A percentile compares a stretch with the other conserved stretches of the same genome.
These are phyloP conservation scores for Carduelis carduelis DNA, from an alignment of 2,797 vertebrate species.

Conservation along the genomic window DNA sequence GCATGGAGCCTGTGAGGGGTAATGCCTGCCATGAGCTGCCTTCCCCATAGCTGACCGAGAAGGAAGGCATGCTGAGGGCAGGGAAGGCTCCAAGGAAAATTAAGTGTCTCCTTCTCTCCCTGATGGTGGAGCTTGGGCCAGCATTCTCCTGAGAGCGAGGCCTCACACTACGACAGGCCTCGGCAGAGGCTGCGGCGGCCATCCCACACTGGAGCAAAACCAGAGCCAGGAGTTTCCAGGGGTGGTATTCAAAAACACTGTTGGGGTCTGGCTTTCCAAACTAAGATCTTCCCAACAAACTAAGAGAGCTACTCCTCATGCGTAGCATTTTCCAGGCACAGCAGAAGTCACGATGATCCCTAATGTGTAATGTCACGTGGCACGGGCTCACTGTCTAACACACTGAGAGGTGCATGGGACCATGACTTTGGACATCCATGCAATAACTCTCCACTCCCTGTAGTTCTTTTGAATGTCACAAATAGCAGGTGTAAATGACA, in stretches of 20 bases:
- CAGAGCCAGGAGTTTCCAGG: neutral
- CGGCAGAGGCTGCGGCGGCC: accelerated
- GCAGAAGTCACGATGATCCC: neutral
- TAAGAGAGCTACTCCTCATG: neutral
- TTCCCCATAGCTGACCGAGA: accelerated
- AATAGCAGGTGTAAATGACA: neutral
- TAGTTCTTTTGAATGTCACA: neutral
- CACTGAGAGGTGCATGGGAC: neutral
- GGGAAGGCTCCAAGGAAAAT: neutral
- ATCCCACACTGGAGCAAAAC: neutral
- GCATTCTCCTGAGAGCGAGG: accelerated
- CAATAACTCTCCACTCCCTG: neutral
- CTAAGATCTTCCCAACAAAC: neutral
- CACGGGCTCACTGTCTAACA: accelerated
- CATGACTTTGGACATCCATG: neutral
- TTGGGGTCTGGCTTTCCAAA: accelerated
- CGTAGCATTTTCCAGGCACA: neutral
- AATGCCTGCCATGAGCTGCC: accelerated
- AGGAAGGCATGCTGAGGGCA: accelerated
- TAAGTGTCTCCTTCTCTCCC: neutral
- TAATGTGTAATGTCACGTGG: neutral
- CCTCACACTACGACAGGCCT: accelerated
- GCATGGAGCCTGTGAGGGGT: accelerated
- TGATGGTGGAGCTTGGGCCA: accelerated
- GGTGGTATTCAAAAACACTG: neutral